A percentile compares a stretch with the other conserved stretches of the same genome.
Evolutionary conservation across 2,797 vertebrate species (phyloP).

Genomic region (Dryobates pubescens): DNA sequence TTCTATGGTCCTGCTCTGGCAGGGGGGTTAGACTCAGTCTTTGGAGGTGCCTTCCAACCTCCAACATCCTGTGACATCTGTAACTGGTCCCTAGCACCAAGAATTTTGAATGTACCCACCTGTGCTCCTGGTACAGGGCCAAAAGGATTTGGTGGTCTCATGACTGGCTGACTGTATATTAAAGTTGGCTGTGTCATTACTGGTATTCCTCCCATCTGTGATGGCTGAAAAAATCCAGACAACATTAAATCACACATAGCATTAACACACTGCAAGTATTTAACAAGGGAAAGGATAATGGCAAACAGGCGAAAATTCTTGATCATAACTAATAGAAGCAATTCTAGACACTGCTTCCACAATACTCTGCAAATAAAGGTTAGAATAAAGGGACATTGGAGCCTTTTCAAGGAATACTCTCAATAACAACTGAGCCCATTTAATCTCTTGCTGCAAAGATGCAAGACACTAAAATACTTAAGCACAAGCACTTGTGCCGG

Average conservation of each 20-base stretch:
- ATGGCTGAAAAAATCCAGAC: constrained; percentile 77
- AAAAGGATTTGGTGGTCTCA: constrained; percentile 94
- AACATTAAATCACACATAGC: constrained; percentile 10
- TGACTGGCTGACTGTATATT: constrained; percentile 94
- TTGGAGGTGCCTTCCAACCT: too few species aligned
- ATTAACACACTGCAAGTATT: background rate
- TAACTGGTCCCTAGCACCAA: background rate
- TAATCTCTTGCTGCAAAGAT: background rate
- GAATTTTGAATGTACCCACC: constrained; percentile 72
- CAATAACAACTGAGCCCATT: background rate
- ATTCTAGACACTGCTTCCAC: background rate
- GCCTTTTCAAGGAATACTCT: background rate
- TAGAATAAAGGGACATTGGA: background rate
- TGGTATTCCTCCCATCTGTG: constrained; percentile 89
- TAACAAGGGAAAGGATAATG: background rate
- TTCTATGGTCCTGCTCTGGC: too few species aligned
- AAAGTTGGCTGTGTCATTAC: constrained; percentile 94
- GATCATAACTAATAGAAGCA: background rate
- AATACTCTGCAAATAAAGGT: background rate
- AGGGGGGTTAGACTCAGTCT: too few species aligned
- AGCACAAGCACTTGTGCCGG: background rate
- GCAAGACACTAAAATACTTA: background rate
- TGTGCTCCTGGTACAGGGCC: constrained; percentile 91
- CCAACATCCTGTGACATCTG: background rate
- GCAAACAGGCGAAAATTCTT: background rate